Evolutionary conservation across 2,797 vertebrate species (phyloP).

Genomic region (Cirrhinus mrigala): DNA sequence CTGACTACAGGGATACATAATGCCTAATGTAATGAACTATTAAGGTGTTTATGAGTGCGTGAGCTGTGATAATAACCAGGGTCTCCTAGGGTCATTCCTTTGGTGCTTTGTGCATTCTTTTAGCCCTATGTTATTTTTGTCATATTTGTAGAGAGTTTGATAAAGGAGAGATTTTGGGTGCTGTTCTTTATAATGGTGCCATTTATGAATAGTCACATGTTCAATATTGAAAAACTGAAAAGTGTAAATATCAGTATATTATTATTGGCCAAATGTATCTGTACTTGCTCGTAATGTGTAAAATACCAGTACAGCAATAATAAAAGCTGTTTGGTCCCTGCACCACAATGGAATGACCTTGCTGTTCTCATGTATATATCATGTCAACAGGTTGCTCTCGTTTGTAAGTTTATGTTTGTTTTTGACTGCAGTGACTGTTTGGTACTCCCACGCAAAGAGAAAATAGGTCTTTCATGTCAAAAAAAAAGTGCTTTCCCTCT

Average conservation of each 20-base stretch:
- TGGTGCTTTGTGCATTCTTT: neutral
- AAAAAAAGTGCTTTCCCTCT: constrained; percentile 58
- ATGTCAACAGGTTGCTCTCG: constrained; percentile 11
- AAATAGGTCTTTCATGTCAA: constrained; percentile 70
- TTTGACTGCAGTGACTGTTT: constrained; percentile 11
- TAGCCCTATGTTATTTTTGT: neutral
- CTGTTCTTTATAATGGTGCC: neutral
- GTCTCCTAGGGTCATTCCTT: neutral
- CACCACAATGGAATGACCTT: neutral
- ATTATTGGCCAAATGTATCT: neutral
- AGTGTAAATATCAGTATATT: neutral
- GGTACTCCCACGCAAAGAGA: constrained; percentile 64
- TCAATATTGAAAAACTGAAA: neutral
- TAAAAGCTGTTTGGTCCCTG: neutral
- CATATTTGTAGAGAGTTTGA: neutral
- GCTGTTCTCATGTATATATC: neutral
- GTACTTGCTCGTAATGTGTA: neutral
- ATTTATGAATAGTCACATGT: neutral
- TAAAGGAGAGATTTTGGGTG: neutral
- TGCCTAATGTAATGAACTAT: neutral
- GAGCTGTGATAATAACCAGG: neutral
- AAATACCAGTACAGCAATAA: neutral
- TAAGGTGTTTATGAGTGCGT: constrained; percentile 4
- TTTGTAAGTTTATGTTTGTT: neutral
- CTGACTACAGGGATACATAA: neutral